These are phyloP conservation scores for Sanderia malayensis DNA, from an alignment of 30 jellyfish, hydroid and myxozoan genomes.

Conservation along the genomic window DNA sequence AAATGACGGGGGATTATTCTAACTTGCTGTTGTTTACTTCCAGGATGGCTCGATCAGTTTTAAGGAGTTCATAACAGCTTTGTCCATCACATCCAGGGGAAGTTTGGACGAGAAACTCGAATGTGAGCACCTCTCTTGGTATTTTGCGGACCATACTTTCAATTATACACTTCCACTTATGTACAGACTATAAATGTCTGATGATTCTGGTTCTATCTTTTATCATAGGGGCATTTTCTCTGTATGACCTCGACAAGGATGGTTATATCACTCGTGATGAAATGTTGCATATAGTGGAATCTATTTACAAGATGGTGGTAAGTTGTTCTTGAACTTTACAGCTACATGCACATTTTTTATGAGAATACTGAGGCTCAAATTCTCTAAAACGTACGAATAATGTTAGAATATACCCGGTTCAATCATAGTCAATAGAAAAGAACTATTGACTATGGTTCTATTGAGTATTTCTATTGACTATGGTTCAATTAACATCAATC, in stretches of 20 bases:
- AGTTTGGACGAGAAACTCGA: conserved; percentile 93
- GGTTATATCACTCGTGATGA: conserved; percentile 97
- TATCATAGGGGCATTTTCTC: conserved; percentile 95
- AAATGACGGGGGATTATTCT: no score
- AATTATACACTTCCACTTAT: not conserved
- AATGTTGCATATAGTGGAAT: conserved; percentile 95
- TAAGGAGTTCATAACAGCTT: conserved; percentile 92
- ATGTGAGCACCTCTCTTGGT: conserved; percentile 44
- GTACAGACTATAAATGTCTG: not conserved
- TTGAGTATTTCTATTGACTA: no score
- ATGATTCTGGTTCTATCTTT: not conserved
- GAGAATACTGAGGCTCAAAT: no score
- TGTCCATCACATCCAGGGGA: conserved; percentile 97
- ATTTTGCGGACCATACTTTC: not conserved
- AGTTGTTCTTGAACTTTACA: no score
- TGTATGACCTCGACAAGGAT: conserved; percentile 92
- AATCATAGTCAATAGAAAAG: no score
- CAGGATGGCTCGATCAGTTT: conserved; percentile 98
- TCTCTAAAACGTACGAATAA: no score
- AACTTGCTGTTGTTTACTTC: no score
- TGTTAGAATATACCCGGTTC: no score
- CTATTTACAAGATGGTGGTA: conserved; percentile 97
- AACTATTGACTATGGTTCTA: no score
- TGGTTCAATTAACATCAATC: no score
- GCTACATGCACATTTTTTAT: no score